Percentiles rank a stretch among this genome's conserved stretches.
Conservation (phyloP, 2,797 vertebrate genomes). For the Scolopax bukidnonensis region DNA sequence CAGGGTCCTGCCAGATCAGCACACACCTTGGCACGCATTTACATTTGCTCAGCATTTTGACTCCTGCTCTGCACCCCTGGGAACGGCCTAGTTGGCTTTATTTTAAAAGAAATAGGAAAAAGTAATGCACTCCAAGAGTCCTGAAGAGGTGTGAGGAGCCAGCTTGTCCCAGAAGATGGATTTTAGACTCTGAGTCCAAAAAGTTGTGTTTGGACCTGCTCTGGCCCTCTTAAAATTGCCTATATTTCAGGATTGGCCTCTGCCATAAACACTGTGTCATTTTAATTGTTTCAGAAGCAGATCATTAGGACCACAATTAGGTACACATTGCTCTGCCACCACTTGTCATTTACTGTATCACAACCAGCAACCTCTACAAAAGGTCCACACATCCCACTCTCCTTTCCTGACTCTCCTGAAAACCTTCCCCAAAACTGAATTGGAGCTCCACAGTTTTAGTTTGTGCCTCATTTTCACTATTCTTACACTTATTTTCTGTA, state of each 20-base stretch:
- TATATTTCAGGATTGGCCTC: neutral
- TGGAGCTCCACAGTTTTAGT: neutral
- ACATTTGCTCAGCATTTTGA: constrained; percentile 49
- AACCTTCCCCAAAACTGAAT: neutral
- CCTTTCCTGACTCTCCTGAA: neutral
- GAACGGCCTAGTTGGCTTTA: neutral
- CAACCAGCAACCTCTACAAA: neutral
- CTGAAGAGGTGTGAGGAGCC: constrained; percentile 33
- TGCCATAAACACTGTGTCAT: neutral
- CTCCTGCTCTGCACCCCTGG: neutral
- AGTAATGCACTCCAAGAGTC: neutral
- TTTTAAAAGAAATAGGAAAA: constrained; percentile 31
- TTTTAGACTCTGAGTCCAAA: neutral
- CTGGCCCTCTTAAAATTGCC: neutral
- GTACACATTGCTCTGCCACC: neutral
- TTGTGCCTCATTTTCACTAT: neutral
- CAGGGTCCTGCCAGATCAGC: neutral
- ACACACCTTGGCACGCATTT: constrained; percentile 28
- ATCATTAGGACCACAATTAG: neutral
- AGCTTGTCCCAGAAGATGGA: neutral
- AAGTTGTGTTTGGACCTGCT: neutral
- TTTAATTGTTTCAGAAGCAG: neutral
- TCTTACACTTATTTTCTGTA: neutral
- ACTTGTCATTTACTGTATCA: neutral
- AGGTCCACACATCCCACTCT: neutral